phyloP scores from a whole-genome alignment of 2,797 vertebrate species.

The Scolopax bukidnonensis region DNA sequence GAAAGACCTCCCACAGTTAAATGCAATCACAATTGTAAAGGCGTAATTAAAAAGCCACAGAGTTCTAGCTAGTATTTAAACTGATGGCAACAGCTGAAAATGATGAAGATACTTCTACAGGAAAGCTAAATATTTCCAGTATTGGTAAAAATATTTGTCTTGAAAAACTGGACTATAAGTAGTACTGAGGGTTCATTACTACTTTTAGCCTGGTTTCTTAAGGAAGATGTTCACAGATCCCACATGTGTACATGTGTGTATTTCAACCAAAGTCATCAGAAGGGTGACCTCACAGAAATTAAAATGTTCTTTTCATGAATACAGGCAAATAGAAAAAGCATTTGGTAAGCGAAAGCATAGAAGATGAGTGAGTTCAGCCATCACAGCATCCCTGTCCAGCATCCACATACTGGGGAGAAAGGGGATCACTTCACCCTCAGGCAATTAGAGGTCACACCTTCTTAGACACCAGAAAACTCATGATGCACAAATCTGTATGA shows the following conservation, averaged over 20 bases:
- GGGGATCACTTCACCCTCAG: neutral
- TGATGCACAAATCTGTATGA: neutral
- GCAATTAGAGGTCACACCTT: neutral
- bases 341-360: neutral
- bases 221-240: neutral
- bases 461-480: neutral
- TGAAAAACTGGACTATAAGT: neutral
- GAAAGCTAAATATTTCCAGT: neutral
- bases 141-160: neutral
- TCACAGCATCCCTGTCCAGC: neutral
- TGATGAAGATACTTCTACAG: neutral
- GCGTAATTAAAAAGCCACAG: neutral
- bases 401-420: neutral
- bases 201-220: neutral
- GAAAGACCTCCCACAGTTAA: neutral
- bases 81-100: neutral
- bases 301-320: neutral
- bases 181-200: neutral
- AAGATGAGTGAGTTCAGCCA: neutral
- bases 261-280: neutral
- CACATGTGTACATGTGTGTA: neutral
- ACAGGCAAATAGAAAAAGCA: neutral
- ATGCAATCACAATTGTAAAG: neutral
- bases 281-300: neutral
- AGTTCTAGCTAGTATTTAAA: constrained; percentile 11